A percentile compares a stretch with the other conserved stretches of the same genome.
Evolutionary conservation across 2,888 invertebrate genomes (phyloP).

Genomic region (Automeris io): DNA sequence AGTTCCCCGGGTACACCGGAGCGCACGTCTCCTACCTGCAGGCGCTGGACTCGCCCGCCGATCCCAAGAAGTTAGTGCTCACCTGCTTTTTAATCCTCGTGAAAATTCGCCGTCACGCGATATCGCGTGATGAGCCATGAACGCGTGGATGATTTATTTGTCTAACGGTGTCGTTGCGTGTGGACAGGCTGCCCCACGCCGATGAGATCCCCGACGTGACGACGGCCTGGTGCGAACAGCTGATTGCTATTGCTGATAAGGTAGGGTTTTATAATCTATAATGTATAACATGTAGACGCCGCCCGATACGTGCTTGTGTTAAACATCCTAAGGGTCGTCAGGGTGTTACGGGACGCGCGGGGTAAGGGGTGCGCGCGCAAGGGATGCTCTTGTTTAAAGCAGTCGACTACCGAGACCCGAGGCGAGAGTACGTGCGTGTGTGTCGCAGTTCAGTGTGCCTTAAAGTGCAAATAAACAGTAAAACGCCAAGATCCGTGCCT

Average conservation of each 20-base stretch:
- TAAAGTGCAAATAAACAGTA: no score
- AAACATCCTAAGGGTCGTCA: no score
- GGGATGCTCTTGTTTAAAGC: no score
- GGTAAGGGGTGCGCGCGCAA: no score
- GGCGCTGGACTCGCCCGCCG: slow-evolving; percentile 80
- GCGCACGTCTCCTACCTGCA: slow-evolving; percentile 88
- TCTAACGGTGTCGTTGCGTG: neutral
- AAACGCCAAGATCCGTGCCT: no score
- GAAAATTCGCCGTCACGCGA: no score
- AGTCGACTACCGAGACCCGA: no score
- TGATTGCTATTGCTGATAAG: slow-evolving; percentile 78
- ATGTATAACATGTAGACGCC: slow-evolving; percentile 2
- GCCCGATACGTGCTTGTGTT: no score
- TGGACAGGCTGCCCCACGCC: slow-evolving; percentile 67
- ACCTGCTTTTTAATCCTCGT: no score
- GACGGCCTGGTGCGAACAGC: slow-evolving; percentile 60
- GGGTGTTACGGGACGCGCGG: no score
- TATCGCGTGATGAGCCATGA: neutral
- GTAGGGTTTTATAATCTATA: slow-evolving; percentile 20
- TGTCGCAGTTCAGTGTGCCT: no score
- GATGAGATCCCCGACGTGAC: slow-evolving; percentile 61
- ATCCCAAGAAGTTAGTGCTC: slow-evolving; percentile 49
- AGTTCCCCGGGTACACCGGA: slow-evolving; percentile 85
- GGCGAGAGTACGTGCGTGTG: no score
- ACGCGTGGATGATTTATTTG: neutral